Base-by-base conservation (phyloP, 30 jellyfish, hydroid and myxozoan species). In the Catostylus mosaicus region DNA sequence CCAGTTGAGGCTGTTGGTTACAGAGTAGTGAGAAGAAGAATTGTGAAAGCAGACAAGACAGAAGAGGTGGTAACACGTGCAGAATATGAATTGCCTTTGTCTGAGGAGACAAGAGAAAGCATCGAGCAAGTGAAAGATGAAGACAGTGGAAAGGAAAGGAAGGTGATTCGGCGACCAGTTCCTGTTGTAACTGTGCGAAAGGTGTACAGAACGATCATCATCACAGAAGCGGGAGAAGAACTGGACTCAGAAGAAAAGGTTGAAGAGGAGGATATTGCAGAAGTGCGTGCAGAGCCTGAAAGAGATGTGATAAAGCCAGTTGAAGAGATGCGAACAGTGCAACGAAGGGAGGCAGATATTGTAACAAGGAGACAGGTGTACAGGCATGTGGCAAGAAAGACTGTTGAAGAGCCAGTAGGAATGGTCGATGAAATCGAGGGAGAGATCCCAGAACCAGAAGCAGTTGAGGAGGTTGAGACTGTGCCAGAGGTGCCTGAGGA, bases 151-250 rank as follows among this genome's bases (percentile, higher is more conserved):
- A 23, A 23, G 59, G 78, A 67, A 24, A 67, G 78, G 59, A 67
- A 24, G 50, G 78, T 67, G 78, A 67, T 67, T 67, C 78, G 78
- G 59, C 30, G 78, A 38, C 78, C 78, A 36, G 78, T 67, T 7
- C 78, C 78, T 23, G 78, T 67, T 32, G 78, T 67, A 57, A 67
- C 78, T 0, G 89, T 85, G 34, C 75, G 97, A 30, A 90, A 96
- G 63, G 96, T 90, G 56, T 80, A 80, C 87, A 78, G 94, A 35
- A 83, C 93, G 38, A 43, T 78, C 16, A 61, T 90, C 50, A 20
- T 75, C 23, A 70, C 86, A 9, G 35, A 26, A 27, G 30, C 80
- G 10, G 64, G 80, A 68, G 80, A 43, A 4, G 74, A 61, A 61
- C 3, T 24, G 74, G 74, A 27, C 74, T 22, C 45, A 27, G 74